Percentiles rank a stretch among this genome's conserved stretches.
Evolutionary conservation across 2,113 vertebrate genomes (phyloP).

Genomic region (Campylomormyrus tamandua): DNA sequence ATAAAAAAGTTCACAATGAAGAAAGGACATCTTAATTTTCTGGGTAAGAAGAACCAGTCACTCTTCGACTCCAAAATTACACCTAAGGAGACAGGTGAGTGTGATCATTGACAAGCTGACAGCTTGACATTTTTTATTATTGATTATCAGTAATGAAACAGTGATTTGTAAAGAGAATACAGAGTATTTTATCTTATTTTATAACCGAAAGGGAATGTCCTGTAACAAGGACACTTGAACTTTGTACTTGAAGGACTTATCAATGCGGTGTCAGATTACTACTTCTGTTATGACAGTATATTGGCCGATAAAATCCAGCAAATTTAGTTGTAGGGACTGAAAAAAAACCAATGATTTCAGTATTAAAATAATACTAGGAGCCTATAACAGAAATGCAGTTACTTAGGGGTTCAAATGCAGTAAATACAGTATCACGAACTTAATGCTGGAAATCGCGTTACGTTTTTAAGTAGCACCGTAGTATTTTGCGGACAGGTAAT

Average conservation of each 20-base stretch:
- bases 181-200: neutral
- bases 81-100: conserved; percentile 60
- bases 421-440: too few species aligned
- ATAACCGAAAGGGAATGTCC: neutral
- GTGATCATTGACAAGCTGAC: neutral
- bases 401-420: neutral
- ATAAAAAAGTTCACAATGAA: conserved; percentile 46
- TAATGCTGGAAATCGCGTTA: neutral
- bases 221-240: neutral
- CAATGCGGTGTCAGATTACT: neutral
- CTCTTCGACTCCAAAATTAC: conserved; percentile 56
- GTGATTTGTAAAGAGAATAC: neutral
- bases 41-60: conserved; percentile 52
- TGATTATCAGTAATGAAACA: neutral
- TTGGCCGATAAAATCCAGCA: neutral
- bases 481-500: neutral
- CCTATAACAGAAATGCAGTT: neutral
- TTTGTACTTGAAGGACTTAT: neutral
- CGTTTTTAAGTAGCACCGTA: neutral
- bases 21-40: conserved; percentile 45
- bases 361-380: neutral
- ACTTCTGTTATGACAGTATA: neutral
- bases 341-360: neutral
- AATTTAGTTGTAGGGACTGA: neutral
- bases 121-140: neutral